These are phyloP conservation scores for Ranitomeya imitator DNA, from an alignment of 2,113 vertebrate species.

Conservation along the genomic window DNA sequence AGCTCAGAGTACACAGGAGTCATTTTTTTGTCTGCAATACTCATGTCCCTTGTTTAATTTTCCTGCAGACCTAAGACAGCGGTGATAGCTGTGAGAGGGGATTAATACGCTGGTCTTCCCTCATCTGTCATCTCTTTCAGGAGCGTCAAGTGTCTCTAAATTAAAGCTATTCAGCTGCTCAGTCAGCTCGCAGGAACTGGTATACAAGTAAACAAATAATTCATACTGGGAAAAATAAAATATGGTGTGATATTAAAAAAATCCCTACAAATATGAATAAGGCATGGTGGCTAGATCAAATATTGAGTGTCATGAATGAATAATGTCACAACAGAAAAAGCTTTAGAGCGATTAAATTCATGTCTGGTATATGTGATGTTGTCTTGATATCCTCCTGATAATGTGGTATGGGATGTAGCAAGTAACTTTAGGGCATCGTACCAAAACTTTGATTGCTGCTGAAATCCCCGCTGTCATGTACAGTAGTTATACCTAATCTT, in stretches of 20 bases:
- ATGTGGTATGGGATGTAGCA: neutral
- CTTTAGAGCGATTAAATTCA: constrained; percentile 7
- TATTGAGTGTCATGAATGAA: constrained; percentile 56
- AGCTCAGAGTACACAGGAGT: neutral
- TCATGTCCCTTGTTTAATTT: constrained; percentile 17
- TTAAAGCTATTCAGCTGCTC: constrained; percentile 59
- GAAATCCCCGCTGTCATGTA: neutral
- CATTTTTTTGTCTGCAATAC: neutral
- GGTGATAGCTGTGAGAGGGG: constrained; percentile 52
- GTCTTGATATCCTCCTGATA: neutral
- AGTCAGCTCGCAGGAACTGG: constrained; percentile 53
- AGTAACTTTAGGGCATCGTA: neutral
- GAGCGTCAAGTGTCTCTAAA: constrained; percentile 64
- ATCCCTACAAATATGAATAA: constrained; percentile 41
- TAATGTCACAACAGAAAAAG: constrained; percentile 37
- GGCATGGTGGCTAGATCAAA: constrained; percentile 57
- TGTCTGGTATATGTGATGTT: neutral
- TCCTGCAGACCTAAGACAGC: constrained; percentile 45
- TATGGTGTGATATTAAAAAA: constrained; percentile 16
- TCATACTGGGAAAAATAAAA: constrained; percentile 49
- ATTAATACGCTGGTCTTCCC: constrained; percentile 64
- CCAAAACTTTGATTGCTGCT: neutral
- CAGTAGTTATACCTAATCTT: neutral
- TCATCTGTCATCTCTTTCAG: constrained; percentile 65
- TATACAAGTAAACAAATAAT: constrained; percentile 62